Conservation (phyloP, 2,797 vertebrate species). For the Alcedo atthis region DNA sequence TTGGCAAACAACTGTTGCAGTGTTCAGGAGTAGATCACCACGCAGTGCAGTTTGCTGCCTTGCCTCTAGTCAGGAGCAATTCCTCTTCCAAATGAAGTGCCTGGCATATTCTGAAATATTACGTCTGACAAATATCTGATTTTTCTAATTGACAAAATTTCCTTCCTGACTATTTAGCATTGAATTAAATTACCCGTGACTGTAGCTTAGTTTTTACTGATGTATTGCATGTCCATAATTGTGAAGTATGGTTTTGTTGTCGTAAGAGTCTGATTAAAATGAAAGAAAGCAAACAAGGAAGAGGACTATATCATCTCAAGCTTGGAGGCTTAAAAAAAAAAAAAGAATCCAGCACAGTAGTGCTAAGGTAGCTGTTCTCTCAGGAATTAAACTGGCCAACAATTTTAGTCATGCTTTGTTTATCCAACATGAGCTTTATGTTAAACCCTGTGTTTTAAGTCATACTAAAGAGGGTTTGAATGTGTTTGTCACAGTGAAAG, state of each 20-base stretch:
- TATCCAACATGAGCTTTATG: not conserved
- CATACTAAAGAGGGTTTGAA: not conserved
- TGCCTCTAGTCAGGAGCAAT: not conserved
- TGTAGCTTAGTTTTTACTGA: constrained; percentile 1
- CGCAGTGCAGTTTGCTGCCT: not conserved
- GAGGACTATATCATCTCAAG: not conserved
- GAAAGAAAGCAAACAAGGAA: not conserved
- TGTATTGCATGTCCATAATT: not conserved
- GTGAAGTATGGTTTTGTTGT: not conserved
- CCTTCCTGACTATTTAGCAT: not conserved
- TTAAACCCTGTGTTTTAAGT: not conserved
- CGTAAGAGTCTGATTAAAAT: not conserved
- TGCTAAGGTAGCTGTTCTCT: not conserved
- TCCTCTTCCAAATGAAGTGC: constrained; percentile 1
- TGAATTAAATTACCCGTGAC: not conserved
- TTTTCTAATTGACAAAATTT: constrained; percentile 46
- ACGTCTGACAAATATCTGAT: constrained; percentile 24
- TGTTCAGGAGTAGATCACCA: not conserved
- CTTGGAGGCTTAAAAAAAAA: not conserved
- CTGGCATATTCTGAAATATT: constrained; percentile 16
- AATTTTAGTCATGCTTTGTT: not conserved
- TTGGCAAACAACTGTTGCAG: constrained; percentile 21
- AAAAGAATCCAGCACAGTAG: not conserved
- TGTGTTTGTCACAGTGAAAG: not conserved
- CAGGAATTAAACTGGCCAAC: not conserved